Evolutionary conservation across 2,888 invertebrate genomes (phyloP).

Genomic region (Folsomia manolachei): DNA sequence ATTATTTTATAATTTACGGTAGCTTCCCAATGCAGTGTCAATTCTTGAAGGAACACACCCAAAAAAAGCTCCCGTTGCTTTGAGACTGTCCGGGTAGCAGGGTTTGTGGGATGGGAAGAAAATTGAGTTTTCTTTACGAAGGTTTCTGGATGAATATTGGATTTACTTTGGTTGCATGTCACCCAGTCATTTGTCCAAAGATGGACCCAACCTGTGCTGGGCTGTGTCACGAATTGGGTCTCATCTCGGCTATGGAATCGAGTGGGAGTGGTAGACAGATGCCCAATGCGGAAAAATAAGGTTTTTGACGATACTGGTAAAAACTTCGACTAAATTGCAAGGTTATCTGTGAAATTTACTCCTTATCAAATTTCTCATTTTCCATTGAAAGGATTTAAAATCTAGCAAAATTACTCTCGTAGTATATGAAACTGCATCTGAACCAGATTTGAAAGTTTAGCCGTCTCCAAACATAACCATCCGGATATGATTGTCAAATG

Average conservation of each 20-base stretch:
- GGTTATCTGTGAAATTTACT: too few species aligned
- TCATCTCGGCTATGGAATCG: constrained; percentile 1
- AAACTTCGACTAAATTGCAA: too few species aligned
- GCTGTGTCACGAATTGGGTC: constrained; percentile 17
- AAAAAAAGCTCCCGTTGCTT: background rate
- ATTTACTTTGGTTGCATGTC: constrained; percentile 23
- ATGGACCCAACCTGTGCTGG: too few species aligned
- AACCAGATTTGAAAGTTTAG: too few species aligned
- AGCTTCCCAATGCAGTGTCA: background rate
- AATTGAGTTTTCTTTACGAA: background rate
- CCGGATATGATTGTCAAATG: too few species aligned
- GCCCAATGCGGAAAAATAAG: background rate
- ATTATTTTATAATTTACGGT: constrained; percentile 13
- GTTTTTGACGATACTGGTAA: too few species aligned
- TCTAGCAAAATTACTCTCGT: too few species aligned
- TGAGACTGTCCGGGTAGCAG: too few species aligned
- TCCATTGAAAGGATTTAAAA: background rate
- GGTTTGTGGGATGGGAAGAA: background rate
- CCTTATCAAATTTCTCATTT: too few species aligned
- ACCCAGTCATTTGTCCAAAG: constrained; percentile 18
- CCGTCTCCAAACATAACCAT: too few species aligned
- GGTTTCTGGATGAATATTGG: background rate
- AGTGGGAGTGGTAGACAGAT: background rate
- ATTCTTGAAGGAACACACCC: background rate
- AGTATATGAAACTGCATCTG: too few species aligned